Evolutionary conservation across 2,888 invertebrate species (phyloP).

Genomic region (Cheilosia impressa): DNA sequence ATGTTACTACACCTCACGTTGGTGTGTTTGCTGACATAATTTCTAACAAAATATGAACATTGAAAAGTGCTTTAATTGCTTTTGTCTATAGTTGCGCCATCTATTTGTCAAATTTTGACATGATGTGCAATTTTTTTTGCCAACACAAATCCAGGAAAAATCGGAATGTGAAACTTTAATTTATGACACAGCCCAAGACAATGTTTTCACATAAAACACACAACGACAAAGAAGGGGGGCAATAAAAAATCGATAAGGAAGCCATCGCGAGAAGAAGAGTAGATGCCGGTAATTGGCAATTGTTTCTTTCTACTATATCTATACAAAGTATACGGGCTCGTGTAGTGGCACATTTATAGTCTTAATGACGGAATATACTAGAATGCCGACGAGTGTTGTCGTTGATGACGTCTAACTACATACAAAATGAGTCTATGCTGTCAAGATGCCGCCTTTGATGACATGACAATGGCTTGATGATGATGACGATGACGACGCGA

Average conservation of each 20-base stretch:
- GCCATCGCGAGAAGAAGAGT: slow-evolving; percentile 5
- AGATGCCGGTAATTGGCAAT: slow-evolving; percentile 54
- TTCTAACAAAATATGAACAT: no score
- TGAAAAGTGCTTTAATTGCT: background rate
- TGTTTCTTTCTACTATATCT: slow-evolving; percentile 15
- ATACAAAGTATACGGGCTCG: background rate
- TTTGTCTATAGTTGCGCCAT: background rate
- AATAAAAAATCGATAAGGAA: slow-evolving; percentile 71
- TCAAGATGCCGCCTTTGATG: slow-evolving; percentile 72
- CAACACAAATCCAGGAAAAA: slow-evolving; percentile 1
- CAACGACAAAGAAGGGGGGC: slow-evolving; percentile 26
- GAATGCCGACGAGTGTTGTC: slow-evolving; percentile 37
- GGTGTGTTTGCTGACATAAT: no score
- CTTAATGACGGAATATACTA: slow-evolving; percentile 53
- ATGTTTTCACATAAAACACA: slow-evolving; percentile 50
- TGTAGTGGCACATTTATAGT: slow-evolving; percentile 26
- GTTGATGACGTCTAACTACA: slow-evolving; percentile 53
- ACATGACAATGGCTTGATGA: slow-evolving; percentile 59
- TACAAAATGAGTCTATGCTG: slow-evolving; percentile 43
- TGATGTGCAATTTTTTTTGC: background rate
- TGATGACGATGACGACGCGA: slow-evolving; percentile 35
- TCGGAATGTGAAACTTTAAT: slow-evolving; percentile 25
- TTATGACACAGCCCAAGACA: slow-evolving; percentile 43
- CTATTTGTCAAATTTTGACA: background rate
- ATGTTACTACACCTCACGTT: no score